Percentiles rank a stretch among this genome's conserved stretches.
phyloP scores from a whole-genome alignment of 1,140 invertebrate species.

The Parapsyche elsis region DNA sequence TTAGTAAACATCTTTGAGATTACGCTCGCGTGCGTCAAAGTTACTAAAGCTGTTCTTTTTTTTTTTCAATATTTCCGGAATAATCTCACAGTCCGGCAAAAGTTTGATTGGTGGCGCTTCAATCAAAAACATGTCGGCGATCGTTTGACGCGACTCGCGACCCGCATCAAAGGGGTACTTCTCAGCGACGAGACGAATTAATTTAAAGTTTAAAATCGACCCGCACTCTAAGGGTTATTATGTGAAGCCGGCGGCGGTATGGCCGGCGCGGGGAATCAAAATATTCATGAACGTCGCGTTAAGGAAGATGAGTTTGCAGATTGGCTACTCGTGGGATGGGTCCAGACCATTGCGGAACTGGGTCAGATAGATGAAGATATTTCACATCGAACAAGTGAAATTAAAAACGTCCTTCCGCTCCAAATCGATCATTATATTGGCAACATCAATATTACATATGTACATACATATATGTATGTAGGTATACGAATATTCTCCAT shows the following conservation, averaged over 20 bases:
- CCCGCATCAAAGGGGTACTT: background rate
- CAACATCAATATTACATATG: no score
- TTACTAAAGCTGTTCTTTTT: no score
- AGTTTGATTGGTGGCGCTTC: slow-evolving; percentile 7
- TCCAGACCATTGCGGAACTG: background rate
- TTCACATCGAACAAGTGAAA: no score
- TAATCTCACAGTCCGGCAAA: background rate
- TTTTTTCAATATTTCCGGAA: background rate
- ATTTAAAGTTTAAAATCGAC: slow-evolving; percentile 38
- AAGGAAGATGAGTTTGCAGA: slow-evolving; percentile 39
- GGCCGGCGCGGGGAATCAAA: slow-evolving; percentile 32
- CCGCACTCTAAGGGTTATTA: slow-evolving; percentile 1
- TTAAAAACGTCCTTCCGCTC: no score
- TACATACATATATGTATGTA: no score
- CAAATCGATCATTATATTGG: no score
- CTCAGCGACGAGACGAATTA: background rate
- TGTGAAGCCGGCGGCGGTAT: slow-evolving; percentile 24
- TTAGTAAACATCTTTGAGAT: background rate
- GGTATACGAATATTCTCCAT: no score
- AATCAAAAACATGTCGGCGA: background rate
- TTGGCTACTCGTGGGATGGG: slow-evolving; percentile 8
- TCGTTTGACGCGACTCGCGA: background rate
- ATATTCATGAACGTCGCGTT: slow-evolving; percentile 39
- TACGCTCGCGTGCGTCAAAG: no score
- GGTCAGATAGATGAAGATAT: background rate